Conservation (phyloP, 2,797 vertebrate species). For the Melanotaenia parkinsoni region DNA sequence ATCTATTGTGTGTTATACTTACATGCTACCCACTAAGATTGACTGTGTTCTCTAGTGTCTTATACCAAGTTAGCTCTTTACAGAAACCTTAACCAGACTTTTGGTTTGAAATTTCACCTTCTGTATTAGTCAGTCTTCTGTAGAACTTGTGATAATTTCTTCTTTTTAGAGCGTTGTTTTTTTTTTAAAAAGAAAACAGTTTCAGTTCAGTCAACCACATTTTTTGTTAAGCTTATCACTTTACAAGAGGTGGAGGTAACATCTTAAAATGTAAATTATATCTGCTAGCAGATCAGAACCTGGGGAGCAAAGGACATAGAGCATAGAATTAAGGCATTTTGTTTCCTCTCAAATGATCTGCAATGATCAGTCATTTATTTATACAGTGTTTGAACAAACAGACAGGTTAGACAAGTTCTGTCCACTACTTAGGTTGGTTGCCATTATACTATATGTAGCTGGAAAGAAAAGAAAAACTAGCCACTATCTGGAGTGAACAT, state of each 20-base stretch:
- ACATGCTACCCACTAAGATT: slow-evolving; percentile 57
- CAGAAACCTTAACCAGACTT: slow-evolving; percentile 28
- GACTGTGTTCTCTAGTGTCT: slow-evolving; percentile 51
- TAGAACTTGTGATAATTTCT: background rate
- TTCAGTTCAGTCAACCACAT: background rate
- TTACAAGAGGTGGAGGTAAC: background rate
- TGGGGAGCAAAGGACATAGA: background rate
- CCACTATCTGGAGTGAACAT: slow-evolving; percentile 23
- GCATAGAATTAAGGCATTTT: background rate
- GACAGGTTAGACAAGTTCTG: slow-evolving; percentile 39
- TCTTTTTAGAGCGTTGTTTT: background rate
- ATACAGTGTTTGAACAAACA: slow-evolving; percentile 18
- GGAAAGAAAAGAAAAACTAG: slow-evolving; percentile 26
- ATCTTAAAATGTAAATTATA: background rate
- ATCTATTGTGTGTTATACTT: slow-evolving; percentile 74
- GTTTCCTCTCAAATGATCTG: background rate
- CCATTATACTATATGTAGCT: slow-evolving; percentile 33
- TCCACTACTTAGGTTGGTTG: slow-evolving; percentile 56
- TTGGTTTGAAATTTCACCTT: background rate
- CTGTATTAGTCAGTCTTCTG: slow-evolving; percentile 3
- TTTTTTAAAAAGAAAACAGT: background rate
- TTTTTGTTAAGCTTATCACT: background rate
- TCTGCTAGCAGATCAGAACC: background rate
- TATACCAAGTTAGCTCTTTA: slow-evolving; percentile 58
- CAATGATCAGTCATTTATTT: background rate